A percentile compares a stretch with the other conserved stretches of the same genome.
These are phyloP conservation scores for Apostichopus japonicus DNA, from an alignment of 35 echinoderm and acorn worm genomes.

Conservation along the genomic window DNA sequence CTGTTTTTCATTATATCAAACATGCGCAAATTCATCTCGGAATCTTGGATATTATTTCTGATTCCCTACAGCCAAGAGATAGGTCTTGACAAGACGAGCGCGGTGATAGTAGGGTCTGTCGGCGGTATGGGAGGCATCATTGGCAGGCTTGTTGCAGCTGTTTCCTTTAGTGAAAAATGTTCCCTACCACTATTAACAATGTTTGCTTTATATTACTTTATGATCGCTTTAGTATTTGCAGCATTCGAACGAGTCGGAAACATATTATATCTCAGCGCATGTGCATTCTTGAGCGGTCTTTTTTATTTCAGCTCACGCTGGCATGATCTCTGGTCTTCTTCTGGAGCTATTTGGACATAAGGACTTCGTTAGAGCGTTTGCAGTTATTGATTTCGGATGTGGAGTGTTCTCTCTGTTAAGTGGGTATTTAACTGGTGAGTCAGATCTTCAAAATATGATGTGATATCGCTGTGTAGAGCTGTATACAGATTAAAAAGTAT, in stretches of 20 bases:
- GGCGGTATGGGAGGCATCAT: background rate
- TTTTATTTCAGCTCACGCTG: background rate
- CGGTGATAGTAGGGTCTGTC: background rate
- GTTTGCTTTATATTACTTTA: background rate
- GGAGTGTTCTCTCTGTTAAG: background rate
- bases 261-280: background rate
- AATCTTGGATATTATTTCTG: constrained; percentile 1
- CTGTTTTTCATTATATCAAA: background rate
- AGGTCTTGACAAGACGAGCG: background rate
- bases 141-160: constrained; percentile 4
- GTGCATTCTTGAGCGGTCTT: background rate
- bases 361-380: background rate
- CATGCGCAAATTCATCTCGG: background rate
- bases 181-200: background rate
- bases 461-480: no score
- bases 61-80: constrained; percentile 1
- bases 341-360: background rate
- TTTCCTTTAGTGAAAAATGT: background rate
- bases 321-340: background rate
- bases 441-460: no score
- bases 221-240: background rate
- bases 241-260: background rate
- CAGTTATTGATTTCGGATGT: background rate
- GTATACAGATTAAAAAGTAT: no score
- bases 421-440: background rate